These are phyloP conservation scores for Aldabrachelys gigantea DNA, from an alignment of 2,113 vertebrate species.

Conservation along the genomic window DNA sequence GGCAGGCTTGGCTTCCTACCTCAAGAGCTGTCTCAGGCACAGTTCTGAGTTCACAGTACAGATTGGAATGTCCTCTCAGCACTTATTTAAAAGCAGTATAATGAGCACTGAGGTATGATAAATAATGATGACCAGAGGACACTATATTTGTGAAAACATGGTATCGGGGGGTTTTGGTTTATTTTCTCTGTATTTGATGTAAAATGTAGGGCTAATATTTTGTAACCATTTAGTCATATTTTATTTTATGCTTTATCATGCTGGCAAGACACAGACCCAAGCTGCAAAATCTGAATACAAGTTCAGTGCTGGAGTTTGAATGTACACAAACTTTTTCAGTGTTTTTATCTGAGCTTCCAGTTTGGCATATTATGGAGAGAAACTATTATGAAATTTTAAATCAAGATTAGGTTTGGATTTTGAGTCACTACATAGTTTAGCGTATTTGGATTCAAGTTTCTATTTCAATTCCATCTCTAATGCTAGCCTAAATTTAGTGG, in stretches of 20 bases:
- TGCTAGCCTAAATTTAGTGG: neutral
- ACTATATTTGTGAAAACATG: neutral
- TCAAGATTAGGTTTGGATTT: neutral
- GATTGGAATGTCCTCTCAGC: neutral
- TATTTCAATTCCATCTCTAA: neutral
- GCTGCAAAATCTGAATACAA: neutral
- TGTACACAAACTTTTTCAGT: neutral
- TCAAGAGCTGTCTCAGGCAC: neutral
- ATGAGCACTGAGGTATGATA: neutral
- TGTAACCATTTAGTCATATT: neutral
- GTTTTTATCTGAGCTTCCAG: neutral
- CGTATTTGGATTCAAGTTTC: neutral
- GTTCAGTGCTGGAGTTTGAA: neutral
- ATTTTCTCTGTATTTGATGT: neutral
- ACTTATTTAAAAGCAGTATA: slow-evolving; percentile 1
- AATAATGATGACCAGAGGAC: neutral
- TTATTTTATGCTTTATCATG: neutral
- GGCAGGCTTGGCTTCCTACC: neutral
- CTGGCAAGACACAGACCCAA: neutral
- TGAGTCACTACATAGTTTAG: neutral
- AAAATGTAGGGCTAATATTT: neutral
- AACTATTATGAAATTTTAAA: neutral
- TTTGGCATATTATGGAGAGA: neutral
- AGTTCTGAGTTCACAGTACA: slow-evolving; percentile 5
- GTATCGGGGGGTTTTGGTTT: neutral